phyloP scores from a whole-genome alignment of 2,797 vertebrate genomes.

The Perodicticus potto region DNA sequence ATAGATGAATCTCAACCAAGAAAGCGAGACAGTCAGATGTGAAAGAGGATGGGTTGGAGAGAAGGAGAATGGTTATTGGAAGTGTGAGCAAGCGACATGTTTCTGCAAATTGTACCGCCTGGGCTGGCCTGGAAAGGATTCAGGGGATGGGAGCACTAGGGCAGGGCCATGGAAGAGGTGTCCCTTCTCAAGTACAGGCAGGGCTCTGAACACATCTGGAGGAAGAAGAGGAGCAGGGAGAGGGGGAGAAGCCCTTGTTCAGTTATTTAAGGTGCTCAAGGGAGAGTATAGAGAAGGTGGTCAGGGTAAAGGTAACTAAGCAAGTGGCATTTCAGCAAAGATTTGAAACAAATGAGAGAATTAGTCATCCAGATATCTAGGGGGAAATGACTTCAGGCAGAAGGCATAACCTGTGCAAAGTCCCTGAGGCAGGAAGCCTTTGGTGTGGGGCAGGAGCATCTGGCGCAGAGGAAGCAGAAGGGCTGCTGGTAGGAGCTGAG shows the following conservation, averaged over 20 bases:
- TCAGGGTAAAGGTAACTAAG: neutral
- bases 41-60: neutral
- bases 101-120: neutral
- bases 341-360: neutral
- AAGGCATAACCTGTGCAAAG: neutral
- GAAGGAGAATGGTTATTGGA: neutral
- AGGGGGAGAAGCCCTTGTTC: neutral
- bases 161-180: neutral
- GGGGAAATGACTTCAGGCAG: neutral
- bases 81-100: neutral
- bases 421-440: neutral
- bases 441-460: neutral
- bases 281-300: neutral
- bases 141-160: no score
- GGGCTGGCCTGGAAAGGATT: neutral
- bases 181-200: neutral
- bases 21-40: neutral
- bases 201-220: neutral
- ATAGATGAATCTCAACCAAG: neutral
- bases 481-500: neutral
- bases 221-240: neutral
- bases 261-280: neutral
- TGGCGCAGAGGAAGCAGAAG: neutral
- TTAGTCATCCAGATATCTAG: neutral
- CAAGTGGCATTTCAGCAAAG: neutral